Percentiles rank a stretch among this genome's conserved stretches.
Evolutionary conservation across 2,797 vertebrate species (phyloP).

Genomic region (Pelodytes ibericus): DNA sequence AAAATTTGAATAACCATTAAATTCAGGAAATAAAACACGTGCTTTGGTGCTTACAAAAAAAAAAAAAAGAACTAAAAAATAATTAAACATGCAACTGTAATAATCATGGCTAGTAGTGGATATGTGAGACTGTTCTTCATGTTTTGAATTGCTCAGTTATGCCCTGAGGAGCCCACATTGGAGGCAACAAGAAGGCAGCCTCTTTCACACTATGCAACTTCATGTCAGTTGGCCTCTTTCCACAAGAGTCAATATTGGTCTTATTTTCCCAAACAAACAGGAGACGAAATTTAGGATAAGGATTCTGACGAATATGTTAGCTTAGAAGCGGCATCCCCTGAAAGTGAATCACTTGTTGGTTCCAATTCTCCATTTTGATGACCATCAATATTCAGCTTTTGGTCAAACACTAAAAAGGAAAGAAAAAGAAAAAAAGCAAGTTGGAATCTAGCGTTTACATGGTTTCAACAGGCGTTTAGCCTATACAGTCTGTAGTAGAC

Average conservation of each 20-base stretch:
- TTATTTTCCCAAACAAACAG: conserved; percentile 58
- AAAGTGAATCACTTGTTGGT: conserved; percentile 75
- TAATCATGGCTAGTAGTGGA: conserved; percentile 61
- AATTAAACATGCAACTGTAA: conserved; percentile 70
- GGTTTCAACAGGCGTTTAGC: too few species aligned
- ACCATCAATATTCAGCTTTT: conserved; percentile 80
- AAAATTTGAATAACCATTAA: conserved; percentile 50
- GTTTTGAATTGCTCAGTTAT: conserved; percentile 71
- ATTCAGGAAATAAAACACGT: conserved; percentile 65
- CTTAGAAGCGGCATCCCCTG: conserved; percentile 81
- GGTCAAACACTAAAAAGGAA: conserved; percentile 80
- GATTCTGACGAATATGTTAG: conserved; percentile 75
- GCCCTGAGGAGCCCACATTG: conserved; percentile 75
- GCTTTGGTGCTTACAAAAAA: conserved; percentile 70
- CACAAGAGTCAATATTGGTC: conserved; percentile 63
- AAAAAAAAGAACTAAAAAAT: conserved; percentile 60
- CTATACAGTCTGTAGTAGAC: too few species aligned
- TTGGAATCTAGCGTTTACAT: too few species aligned
- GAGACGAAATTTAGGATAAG: conserved; percentile 76
- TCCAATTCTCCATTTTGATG: conserved; percentile 86
- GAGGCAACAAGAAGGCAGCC: conserved; percentile 68
- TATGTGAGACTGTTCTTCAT: conserved; percentile 64
- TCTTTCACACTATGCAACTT: conserved; percentile 64
- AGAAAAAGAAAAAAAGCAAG: conserved; percentile 6
- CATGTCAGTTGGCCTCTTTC: conserved; percentile 58